These are phyloP conservation scores for Stramonita haemastoma DNA, from an alignment of 2,888 invertebrate genomes.

Conservation along the genomic window DNA sequence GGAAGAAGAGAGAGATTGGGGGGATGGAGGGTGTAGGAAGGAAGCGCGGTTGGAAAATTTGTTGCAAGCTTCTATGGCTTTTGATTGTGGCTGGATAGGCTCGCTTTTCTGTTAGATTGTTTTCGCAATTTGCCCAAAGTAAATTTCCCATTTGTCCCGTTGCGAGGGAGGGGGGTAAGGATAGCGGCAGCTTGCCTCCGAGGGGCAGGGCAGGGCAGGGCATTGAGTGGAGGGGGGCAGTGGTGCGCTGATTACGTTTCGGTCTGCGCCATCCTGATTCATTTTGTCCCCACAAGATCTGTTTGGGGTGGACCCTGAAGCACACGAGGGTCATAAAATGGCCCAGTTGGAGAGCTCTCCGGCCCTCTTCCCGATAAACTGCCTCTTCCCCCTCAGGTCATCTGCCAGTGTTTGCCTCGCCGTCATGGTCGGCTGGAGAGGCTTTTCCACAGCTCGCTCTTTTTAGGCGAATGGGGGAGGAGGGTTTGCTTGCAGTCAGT, in stretches of 20 bases:
- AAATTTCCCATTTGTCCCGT: conserved; percentile 48
- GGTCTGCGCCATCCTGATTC: conserved; percentile 25
- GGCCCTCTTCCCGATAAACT: conserved; percentile 29
- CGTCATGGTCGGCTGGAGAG: conserved; percentile 10
- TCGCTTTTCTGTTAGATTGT: conserved; percentile 46
- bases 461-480: background rate
- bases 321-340: conserved; percentile 33
- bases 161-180: conserved; percentile 29
- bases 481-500: background rate
- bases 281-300: conserved; percentile 40
- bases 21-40: background rate
- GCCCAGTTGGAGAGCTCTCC: conserved; percentile 25
- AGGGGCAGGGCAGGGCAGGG: background rate
- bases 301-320: conserved; percentile 34
- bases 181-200: conserved; percentile 18
- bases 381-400: conserved; percentile 14
- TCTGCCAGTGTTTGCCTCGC: conserved; percentile 23
- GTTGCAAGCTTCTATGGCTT: conserved; percentile 45
- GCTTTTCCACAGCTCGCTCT: background rate
- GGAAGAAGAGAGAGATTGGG: background rate
- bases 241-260: conserved; percentile 34
- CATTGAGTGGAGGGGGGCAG: conserved; percentile 26
- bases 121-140: conserved; percentile 52
- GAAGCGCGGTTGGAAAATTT: conserved; percentile 38
- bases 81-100: conserved; percentile 43